These are phyloP conservation scores for Limosa lapponica DNA, from an alignment of 2,797 vertebrate genomes.

Conservation along the genomic window DNA sequence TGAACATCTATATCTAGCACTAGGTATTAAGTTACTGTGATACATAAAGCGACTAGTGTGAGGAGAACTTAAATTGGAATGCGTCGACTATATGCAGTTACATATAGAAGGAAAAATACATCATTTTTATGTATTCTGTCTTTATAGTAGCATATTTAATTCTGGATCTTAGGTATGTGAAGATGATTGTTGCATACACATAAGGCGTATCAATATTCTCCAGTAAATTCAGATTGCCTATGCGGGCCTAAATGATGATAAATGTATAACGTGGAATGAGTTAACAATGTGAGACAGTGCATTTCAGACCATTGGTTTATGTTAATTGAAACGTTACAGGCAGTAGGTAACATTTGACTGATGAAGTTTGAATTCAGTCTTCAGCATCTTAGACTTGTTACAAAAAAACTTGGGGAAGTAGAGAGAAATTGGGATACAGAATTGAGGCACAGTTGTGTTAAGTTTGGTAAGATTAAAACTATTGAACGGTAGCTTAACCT, in stretches of 20 bases:
- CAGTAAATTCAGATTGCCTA: not conserved
- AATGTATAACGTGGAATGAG: rapidly evolving
- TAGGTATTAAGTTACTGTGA: constrained; percentile 17
- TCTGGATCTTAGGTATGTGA: not conserved
- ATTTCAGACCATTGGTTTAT: not conserved
- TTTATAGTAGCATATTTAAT: not conserved
- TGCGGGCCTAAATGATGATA: not conserved
- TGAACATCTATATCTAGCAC: not conserved
- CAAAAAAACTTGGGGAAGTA: not conserved
- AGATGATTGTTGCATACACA: not conserved
- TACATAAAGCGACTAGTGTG: not conserved
- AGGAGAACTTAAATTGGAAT: not conserved
- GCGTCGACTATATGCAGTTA: not conserved
- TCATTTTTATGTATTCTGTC: not conserved
- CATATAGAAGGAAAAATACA: not conserved
- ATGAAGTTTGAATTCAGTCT: not conserved
- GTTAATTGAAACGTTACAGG: not conserved
- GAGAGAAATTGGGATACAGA: not conserved
- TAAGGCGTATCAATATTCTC: not conserved
- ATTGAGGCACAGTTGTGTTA: not conserved
- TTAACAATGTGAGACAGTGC: not conserved
- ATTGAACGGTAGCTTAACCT: not conserved
- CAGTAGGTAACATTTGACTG: not conserved
- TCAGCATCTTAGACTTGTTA: not conserved
- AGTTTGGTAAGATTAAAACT: not conserved